Base-by-base conservation (phyloP, 2,797 vertebrate genomes). In the Alauda arvensis region DNA sequence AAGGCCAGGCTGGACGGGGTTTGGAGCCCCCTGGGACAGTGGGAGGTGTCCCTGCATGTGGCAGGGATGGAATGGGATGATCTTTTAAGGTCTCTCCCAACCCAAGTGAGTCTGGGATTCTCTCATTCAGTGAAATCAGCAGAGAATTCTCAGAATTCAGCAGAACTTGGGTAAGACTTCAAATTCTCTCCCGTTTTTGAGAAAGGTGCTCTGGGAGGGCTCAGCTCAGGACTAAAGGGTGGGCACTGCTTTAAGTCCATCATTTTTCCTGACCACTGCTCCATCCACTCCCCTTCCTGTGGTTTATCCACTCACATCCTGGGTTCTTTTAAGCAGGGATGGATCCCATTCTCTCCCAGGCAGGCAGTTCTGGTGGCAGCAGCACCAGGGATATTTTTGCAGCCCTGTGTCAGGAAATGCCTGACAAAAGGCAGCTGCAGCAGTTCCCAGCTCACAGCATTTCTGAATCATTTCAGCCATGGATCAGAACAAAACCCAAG, bases 1-100 rank as follows among this genome's bases (percentile, higher is more conserved):
- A 10, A 23, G 52, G 52, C 39, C 60, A 40, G 40, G 6, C 0
- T 51, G 75, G 40, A 34, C 1, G 3, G 25, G n/a, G n/a, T 7
- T 19, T 15, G 82, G 51, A 45, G 25, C 55, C 29, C 0, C 45
- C 29, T 59, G 83, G 67, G 12, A 9, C 0, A 14, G 40, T 31
- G 60, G 12, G 0, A 72, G 4, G 3, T 62, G 56, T 34, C 49
- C 81, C 48, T 68, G 72, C 48, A n/a, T 40, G 3, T 20, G 53
- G 33, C 46, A 66, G 26, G 8, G n/a, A 1, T 31, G 62, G 10
- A 0, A n/a, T 6, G 0, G 21, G 18, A 1, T 53, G 21, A 0
- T 1, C 5, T 21, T 42, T 55, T n/a, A 8, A 67, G 18, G 18
- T 67, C 7, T 28, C 10, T 48, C 4, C 31, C 34, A 24, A 8